Conservation (phyloP, 2,888 invertebrate species). For the Drosophila siamana region DNA sequence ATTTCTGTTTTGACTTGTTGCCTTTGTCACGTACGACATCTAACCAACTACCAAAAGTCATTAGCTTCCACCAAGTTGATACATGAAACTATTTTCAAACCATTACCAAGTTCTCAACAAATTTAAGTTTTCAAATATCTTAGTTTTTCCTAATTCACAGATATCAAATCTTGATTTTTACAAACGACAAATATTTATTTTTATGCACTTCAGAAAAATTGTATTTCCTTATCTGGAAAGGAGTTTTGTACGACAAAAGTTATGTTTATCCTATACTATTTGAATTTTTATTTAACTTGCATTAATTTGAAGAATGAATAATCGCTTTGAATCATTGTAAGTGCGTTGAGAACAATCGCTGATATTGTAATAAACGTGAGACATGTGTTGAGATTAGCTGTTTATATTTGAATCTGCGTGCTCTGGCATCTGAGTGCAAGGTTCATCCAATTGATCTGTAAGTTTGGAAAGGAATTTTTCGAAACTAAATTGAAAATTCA, state of each 20-base stretch:
- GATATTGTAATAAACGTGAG: neutral
- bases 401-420: slow-evolving; percentile 3
- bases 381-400: slow-evolving; percentile 4
- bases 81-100: slow-evolving; percentile 6
- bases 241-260: no score
- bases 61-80: slow-evolving; percentile 7
- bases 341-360: slow-evolving; percentile 3
- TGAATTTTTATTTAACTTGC: no score
- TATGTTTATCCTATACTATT: no score
- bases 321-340: slow-evolving; percentile 18
- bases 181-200: neutral
- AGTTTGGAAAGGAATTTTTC: neutral
- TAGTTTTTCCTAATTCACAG: neutral
- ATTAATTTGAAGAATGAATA: neutral
- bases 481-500: no score
- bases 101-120: neutral
- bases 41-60: neutral
- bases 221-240: no score
- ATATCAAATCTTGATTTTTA: neutral
- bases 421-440: slow-evolving; percentile 14
- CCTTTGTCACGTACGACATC: slow-evolving; percentile 13
- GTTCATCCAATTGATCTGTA: slow-evolving; percentile 15
- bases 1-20: slow-evolving; percentile 43
- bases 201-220: no score
- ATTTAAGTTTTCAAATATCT: neutral